Conservation (phyloP, 2,888 invertebrate species). For the Hoplodrina ambigua region DNA sequence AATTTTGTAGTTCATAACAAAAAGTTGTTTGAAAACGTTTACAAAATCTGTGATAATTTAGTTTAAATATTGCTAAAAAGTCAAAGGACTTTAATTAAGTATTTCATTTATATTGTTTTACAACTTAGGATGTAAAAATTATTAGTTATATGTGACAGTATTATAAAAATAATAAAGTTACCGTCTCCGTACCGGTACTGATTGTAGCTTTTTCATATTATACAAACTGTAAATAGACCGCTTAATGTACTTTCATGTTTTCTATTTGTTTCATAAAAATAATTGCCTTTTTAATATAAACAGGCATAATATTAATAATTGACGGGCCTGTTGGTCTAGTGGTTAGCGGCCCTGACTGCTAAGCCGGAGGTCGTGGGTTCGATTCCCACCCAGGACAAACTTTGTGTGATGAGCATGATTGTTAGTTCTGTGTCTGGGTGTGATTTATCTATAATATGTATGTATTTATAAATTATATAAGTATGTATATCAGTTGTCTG, state of each 20-base stretch:
- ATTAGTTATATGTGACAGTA: slow-evolving; percentile 34
- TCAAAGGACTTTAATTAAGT: slow-evolving; percentile 32
- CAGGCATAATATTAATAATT: slow-evolving; percentile 24
- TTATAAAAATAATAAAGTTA: slow-evolving; percentile 28
- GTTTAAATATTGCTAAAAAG: slow-evolving; percentile 54
- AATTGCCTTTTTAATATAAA: slow-evolving; percentile 28
- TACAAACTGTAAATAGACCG: slow-evolving; percentile 64
- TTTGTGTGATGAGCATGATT: too few species aligned
- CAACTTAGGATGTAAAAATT: slow-evolving; percentile 23
- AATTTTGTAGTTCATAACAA: slow-evolving; percentile 21
- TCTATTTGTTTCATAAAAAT: slow-evolving; percentile 32
- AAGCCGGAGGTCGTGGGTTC: too few species aligned
- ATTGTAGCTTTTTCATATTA: slow-evolving; percentile 61
- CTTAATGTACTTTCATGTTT: slow-evolving; percentile 51
- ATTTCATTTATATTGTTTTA: slow-evolving; percentile 50
- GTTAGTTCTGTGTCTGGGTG: too few species aligned
- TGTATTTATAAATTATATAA: too few species aligned
- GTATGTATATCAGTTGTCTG: too few species aligned
- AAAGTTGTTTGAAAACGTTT: slow-evolving; percentile 52
- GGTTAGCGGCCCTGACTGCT: too few species aligned
- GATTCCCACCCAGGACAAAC: too few species aligned
- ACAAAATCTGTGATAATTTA: slow-evolving; percentile 66
- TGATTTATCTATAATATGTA: too few species aligned
- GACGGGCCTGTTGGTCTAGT: too few species aligned
- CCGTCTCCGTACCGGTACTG: slow-evolving; percentile 40